Conservation (phyloP, 64 coral and sea anemone genomes). For the Porites lutea region DNA sequence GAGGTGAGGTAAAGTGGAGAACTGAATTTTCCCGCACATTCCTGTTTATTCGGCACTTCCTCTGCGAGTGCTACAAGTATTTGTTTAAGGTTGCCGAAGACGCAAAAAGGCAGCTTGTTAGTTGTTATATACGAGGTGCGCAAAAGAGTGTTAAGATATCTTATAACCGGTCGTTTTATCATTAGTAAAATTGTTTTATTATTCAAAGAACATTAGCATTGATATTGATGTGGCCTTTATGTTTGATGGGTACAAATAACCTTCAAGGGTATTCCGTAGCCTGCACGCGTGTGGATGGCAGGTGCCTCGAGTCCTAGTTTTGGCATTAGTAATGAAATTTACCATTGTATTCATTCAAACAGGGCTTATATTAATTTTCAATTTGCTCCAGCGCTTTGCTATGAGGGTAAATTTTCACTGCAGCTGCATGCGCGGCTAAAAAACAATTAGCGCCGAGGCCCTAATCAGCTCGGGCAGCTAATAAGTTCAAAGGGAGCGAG, state of each 20-base stretch:
- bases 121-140: slow-evolving; percentile 72
- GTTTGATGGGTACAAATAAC: slow-evolving; percentile 76
- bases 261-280: slow-evolving; percentile 49
- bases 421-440: slow-evolving; percentile 71
- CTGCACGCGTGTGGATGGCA: slow-evolving; percentile 8
- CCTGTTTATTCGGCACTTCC: slow-evolving; percentile 8
- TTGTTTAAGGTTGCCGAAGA: slow-evolving; percentile 61
- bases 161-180: slow-evolving; percentile 89
- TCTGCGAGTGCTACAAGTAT: slow-evolving; percentile 14
- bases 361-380: slow-evolving; percentile 91
- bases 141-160: slow-evolving; percentile 85
- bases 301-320: slow-evolving; percentile 52
- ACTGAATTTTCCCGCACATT: not conserved
- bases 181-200: slow-evolving; percentile 85
- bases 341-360: slow-evolving; percentile 96
- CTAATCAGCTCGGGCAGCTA: slow-evolving; percentile 94
- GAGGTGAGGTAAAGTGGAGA: slow-evolving; percentile 18
- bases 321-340: slow-evolving; percentile 95
- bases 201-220: slow-evolving; percentile 82
- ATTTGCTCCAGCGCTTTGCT: slow-evolving; percentile 70
- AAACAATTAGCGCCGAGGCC: slow-evolving; percentile 81
- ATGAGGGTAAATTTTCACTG: slow-evolving; percentile 60
- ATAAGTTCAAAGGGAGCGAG: slow-evolving; percentile 78
- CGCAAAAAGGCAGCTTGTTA: slow-evolving; percentile 55
- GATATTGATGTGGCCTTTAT: slow-evolving; percentile 74